Evolutionary conservation across 2,797 vertebrate genomes (phyloP).

Genomic region (Myripristis murdjan): DNA sequence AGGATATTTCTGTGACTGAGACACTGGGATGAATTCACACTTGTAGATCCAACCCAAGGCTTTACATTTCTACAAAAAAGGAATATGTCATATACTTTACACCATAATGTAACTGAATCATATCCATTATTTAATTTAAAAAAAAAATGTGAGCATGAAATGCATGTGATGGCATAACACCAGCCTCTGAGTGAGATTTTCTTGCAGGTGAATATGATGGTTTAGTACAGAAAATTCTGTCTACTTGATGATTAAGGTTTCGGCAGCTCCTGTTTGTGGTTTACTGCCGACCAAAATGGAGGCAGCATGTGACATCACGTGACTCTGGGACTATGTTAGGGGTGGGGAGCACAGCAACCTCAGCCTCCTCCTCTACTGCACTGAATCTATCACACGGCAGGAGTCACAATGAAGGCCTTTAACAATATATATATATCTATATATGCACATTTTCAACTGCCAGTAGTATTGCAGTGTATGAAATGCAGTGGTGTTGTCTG

Average conservation of each 20-base stretch:
- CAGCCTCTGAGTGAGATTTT: not conserved
- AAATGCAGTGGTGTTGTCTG: slow-evolving; percentile 58
- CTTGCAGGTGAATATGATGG: not conserved
- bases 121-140: too few species aligned
- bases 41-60: too few species aligned
- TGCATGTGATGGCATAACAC: not conserved
- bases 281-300: slow-evolving; percentile 61
- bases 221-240: slow-evolving; percentile 1
- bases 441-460: slow-evolving; percentile 49
- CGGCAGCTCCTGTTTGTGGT: slow-evolving; percentile 36
- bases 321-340: slow-evolving; percentile 71
- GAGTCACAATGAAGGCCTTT: slow-evolving; percentile 65
- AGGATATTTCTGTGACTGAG: too few species aligned
- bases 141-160: not conserved
- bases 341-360: slow-evolving; percentile 74
- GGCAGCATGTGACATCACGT: slow-evolving; percentile 74
- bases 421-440: too few species aligned
- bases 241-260: not conserved
- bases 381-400: slow-evolving; percentile 71
- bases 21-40: too few species aligned
- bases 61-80: too few species aligned
- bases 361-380: slow-evolving; percentile 71
- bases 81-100: too few species aligned
- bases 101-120: too few species aligned
- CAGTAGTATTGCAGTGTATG: slow-evolving; percentile 50